A percentile compares a stretch with the other conserved stretches of the same genome.
Conservation (phyloP, 2,113 vertebrate genomes). For the Dissostichus mawsoni region DNA sequence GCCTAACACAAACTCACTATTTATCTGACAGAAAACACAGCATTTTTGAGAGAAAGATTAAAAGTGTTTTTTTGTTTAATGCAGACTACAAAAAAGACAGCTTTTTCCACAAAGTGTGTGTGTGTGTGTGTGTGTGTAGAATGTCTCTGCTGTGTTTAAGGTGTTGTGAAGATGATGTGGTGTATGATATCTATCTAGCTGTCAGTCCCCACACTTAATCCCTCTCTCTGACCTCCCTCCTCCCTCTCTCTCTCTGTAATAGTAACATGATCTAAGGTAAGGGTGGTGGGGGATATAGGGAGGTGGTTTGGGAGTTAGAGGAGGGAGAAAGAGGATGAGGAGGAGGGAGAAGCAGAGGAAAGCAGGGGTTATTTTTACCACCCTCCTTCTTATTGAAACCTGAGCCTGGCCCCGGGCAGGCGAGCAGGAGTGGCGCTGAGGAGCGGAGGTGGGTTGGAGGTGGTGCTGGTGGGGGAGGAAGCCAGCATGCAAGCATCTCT, state of each 20-base stretch:
- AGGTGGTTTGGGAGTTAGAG: slow-evolving; percentile 69
- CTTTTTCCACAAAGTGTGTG: slow-evolving; percentile 1
- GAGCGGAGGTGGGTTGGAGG: slow-evolving; percentile 61
- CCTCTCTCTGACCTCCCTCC: slow-evolving; percentile 66
- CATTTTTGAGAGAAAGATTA: neutral
- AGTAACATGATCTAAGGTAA: slow-evolving; percentile 82
- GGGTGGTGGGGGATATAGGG: slow-evolving; percentile 60
- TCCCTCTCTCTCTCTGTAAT: slow-evolving; percentile 66
- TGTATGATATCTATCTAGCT: slow-evolving; percentile 64
- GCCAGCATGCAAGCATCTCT: slow-evolving; percentile 68
- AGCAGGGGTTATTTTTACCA: slow-evolving; percentile 82
- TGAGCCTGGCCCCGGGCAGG: slow-evolving; percentile 84
- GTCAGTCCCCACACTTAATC: slow-evolving; percentile 68
- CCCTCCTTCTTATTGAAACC: slow-evolving; percentile 80
- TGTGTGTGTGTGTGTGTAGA: neutral
- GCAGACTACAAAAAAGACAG: neutral
- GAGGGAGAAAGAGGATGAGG: slow-evolving; percentile 62
- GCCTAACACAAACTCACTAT: slow-evolving; percentile 40
- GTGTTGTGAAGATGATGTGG: slow-evolving; percentile 53
- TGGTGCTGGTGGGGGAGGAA: slow-evolving; percentile 51
- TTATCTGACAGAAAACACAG: slow-evolving; percentile 30
- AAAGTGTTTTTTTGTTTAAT: slow-evolving; percentile 3
- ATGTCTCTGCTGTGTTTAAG: slow-evolving; percentile 39
- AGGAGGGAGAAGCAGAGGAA: slow-evolving; percentile 63
- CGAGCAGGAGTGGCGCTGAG: slow-evolving; percentile 76